Evolutionary conservation across 2,797 vertebrate species (phyloP), one percentile per base, ranked within the genome.

Genomic region (Lithobates sylvaticus): DNA sequence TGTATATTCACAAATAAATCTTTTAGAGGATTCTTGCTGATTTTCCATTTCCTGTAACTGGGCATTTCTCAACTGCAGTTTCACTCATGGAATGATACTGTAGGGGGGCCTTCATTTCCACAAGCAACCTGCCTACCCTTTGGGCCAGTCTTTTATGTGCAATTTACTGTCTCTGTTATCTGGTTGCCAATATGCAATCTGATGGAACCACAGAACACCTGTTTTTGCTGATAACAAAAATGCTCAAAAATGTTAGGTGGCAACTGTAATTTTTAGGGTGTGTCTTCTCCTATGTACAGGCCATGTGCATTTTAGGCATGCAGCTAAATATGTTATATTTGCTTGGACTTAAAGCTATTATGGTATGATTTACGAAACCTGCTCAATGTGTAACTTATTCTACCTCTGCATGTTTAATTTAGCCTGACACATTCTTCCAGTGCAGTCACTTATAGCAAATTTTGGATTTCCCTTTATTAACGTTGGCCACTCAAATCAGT

Each of bases 381-480:
- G 50, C 71, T 81, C 61, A 67, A 68, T 50, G 58, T 76, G 42
- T 76, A 32, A 36, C 76, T 67, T 67, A 68, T 84, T 84, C 69
- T 84, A 21, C 73, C 47, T 84, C 44, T 58, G 67, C 44, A 27
- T 76, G 73, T 84, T 73, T 85, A 73, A 79, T 85, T 85, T 85
- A 72, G 76, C 36, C 29, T 79, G 70, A 79, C 69, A 85, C 76
- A 79, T 85, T 79, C 68, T 79, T 79, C 50, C 65, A 39, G 71
- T 47, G 36, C 84, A 79, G 68, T 77, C 84, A 79, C 74, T 85
- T 85, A 85, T 58, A 54, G 69, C 84, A 79, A 73, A 64, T 79
- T 72, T 85, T 85, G 84, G 84, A 78, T 85, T 72, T 85, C 54
- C 75, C 74, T 74, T 65, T 85, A 85, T 85, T 85, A 85, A 78